Evolutionary conservation across 1,140 invertebrate species (phyloP), one percentile per base, ranked within the genome.

Genomic region (Octopus sinensis): DNA sequence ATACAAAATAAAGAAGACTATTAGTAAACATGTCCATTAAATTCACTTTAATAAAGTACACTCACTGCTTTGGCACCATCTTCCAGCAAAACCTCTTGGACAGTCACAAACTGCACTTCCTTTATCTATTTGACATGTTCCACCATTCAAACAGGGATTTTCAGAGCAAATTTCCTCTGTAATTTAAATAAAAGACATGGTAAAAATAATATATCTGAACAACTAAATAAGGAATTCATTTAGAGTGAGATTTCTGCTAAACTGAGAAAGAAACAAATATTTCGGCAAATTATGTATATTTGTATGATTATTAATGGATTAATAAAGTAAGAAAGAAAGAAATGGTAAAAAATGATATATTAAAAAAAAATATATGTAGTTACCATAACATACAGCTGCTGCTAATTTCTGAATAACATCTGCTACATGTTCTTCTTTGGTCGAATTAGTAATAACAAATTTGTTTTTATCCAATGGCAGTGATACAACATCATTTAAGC

Each of bases 71-170:
- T 88, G 84, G 83, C 88, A 89, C 82, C 86, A 82, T 75, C 84
- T 85, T 77, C 91, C 95, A 80, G 95, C 95, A 90, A 93, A 97
- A 52, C 96, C 96, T 2, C 94, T 92, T 93, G 56, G 83, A 82
- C 88, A 89, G 89, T 98, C 96, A 91, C 98, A 99, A 83, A 94
- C 93, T 85, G 94, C 93, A 79, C 97, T 97, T 4, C 95, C 96
- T 90, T 97, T 98, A 62, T 97, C 97, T 84, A 96, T 96, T 6
- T 96, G 95, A 90, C 97, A 99, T 0, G 96, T 90, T 6, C 97
- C 98, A 43, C 96, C 96, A 90, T 99, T 97, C 89, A 96, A 94
- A 88, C 98, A 99, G 76, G 96, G 94, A 79, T 85, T 86, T 51
- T 82, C 71, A 4, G 77, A 81, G 79, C 88, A 89, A 9, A 81